Conservation (phyloP, 2,888 invertebrate species). For the Polietes domitor region DNA sequence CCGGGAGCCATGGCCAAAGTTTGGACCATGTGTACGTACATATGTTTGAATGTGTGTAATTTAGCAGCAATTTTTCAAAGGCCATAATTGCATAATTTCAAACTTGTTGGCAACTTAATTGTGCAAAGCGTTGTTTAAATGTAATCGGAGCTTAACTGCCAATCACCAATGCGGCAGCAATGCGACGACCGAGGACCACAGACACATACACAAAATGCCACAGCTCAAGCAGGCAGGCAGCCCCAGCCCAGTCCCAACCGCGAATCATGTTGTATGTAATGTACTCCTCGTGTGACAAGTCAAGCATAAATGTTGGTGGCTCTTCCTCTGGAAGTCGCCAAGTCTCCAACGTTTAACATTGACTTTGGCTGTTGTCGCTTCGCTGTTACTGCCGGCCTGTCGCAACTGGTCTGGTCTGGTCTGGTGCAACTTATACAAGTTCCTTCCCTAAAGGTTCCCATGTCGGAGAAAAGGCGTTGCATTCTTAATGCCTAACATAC, state of each 20-base stretch:
- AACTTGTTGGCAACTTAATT: slow-evolving; percentile 81
- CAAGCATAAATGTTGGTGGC: background rate
- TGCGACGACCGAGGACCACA: background rate
- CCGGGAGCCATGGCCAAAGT: background rate
- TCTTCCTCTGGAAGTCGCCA: background rate
- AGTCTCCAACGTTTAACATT: background rate
- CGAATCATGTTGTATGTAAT: slow-evolving; percentile 4
- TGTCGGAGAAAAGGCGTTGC: background rate
- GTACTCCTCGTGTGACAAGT: background rate
- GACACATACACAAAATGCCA: slow-evolving; percentile 22
- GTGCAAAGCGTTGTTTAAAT: slow-evolving; percentile 71
- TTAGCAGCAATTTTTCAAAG: slow-evolving; percentile 78
- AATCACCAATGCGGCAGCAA: slow-evolving; percentile 64
- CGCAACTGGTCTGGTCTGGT: background rate
- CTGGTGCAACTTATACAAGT: too few species aligned
- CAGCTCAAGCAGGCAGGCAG: slow-evolving; percentile 13
- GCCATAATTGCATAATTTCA: slow-evolving; percentile 79
- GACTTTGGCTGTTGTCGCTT: background rate
- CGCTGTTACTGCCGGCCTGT: too few species aligned
- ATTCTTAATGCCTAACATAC: slow-evolving; percentile 13
- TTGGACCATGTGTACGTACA: background rate
- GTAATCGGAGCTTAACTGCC: slow-evolving; percentile 70
- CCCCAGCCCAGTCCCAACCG: background rate
- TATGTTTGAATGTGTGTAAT: slow-evolving; percentile 69
- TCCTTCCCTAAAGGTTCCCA: slow-evolving; percentile 2